phyloP scores from a whole-genome alignment of 2,888 invertebrate species.

The Chloromyia formosa region DNA sequence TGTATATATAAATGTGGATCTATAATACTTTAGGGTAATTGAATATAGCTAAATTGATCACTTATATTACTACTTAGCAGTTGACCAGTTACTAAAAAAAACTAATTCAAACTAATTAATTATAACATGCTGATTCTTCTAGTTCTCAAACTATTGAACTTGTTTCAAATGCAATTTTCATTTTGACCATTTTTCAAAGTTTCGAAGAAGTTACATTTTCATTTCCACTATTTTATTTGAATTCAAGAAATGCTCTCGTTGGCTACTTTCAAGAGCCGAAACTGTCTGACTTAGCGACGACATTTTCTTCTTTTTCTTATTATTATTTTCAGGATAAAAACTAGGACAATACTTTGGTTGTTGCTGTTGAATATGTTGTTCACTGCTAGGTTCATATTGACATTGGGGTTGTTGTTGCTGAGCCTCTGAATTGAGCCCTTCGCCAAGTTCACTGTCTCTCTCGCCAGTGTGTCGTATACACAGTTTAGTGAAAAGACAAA shows the following conservation, averaged over 20 bases:
- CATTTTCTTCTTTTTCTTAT: constrained; percentile 53
- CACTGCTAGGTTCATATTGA: constrained; percentile 56
- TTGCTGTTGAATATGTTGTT: constrained; percentile 57
- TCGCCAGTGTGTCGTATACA: constrained; percentile 61
- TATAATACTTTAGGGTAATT: no score
- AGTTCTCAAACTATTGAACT: neutral
- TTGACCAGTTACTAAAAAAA: no score
- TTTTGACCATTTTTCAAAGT: neutral
- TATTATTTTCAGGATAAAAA: constrained; percentile 54
- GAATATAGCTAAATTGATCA: no score
- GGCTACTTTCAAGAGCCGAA: constrained; percentile 61
- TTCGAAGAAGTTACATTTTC: constrained; percentile 58
- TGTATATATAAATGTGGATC: no score
- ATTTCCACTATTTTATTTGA: constrained; percentile 64
- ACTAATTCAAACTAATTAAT: neutral
- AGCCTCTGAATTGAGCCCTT: constrained; percentile 58
- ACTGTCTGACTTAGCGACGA: constrained; percentile 61
- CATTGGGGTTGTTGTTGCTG: constrained; percentile 41
- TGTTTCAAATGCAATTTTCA: neutral
- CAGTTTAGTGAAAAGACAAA: constrained; percentile 63
- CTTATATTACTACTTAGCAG: no score
- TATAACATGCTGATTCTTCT: neutral
- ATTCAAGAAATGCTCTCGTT: constrained; percentile 64
- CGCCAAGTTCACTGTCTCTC: constrained; percentile 61
- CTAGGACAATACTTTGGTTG: constrained; percentile 46